Percentiles rank a stretch among this genome's conserved stretches.
phyloP scores from a whole-genome alignment of 2,113 vertebrate species.

The Colaptes auratus region DNA sequence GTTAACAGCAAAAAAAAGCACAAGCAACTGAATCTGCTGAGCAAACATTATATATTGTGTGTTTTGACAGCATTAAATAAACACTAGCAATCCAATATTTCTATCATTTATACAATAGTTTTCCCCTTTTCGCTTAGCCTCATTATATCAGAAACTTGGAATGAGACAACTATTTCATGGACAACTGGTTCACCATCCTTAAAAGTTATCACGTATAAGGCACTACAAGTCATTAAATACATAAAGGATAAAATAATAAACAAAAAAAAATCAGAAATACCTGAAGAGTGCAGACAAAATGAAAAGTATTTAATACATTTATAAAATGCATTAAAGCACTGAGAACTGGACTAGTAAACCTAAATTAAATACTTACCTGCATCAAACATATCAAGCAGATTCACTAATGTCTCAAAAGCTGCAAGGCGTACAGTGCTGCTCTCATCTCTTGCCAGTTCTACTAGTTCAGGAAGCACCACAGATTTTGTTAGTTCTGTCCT shows the following conservation, averaged over 20 bases:
- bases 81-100: not conserved
- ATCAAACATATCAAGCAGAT: slow-evolving; percentile 89
- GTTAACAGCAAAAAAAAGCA: not conserved
- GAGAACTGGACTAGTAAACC: not conserved
- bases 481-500: slow-evolving; percentile 89
- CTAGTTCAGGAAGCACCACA: slow-evolving; percentile 88
- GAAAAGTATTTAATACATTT: not conserved
- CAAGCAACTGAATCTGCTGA: not conserved
- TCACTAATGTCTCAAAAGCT: slow-evolving; percentile 91
- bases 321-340: not conserved
- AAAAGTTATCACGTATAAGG: not conserved
- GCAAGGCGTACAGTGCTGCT: slow-evolving; percentile 88
- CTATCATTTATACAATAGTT: not conserved
- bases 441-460: slow-evolving; percentile 89
- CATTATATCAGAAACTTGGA: not conserved
- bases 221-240: not conserved
- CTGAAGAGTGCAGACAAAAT: not conserved
- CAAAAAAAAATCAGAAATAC: not conserved
- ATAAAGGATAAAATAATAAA: not conserved
- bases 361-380: slow-evolving; percentile 75
- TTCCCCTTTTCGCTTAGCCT: not conserved
- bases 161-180: not conserved
- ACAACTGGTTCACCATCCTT: not conserved
- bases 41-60: not conserved
- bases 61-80: not conserved